phyloP scores from a whole-genome alignment of 1,140 invertebrate species.

The Palaemon carinicauda region DNA sequence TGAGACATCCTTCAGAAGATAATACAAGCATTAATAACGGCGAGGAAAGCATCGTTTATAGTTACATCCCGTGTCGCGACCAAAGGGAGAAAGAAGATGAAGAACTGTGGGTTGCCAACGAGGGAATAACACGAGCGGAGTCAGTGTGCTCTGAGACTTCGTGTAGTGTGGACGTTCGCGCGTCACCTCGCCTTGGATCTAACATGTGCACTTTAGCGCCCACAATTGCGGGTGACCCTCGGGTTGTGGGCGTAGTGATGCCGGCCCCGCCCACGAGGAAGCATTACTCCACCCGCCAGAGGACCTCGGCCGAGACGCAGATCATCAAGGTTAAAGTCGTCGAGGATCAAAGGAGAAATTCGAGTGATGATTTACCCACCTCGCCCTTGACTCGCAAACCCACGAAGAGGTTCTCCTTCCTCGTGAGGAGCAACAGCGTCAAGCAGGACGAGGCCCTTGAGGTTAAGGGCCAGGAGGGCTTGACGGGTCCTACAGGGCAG shows the following conservation, averaged over 20 bases:
- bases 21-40: slow-evolving; percentile 33
- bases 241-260: slow-evolving; percentile 19
- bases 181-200: slow-evolving; percentile 13
- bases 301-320: slow-evolving; percentile 14
- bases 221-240: not conserved
- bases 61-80: slow-evolving; percentile 37
- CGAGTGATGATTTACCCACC: slow-evolving; percentile 27
- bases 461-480: not conserved
- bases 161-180: slow-evolving; percentile 12
- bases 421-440: slow-evolving; percentile 53
- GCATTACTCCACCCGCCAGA: slow-evolving; percentile 47
- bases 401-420: slow-evolving; percentile 58
- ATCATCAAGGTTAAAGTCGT: slow-evolving; percentile 13
- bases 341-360: slow-evolving; percentile 28
- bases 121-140: too few relatives aligned
- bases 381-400: slow-evolving; percentile 49
- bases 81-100: slow-evolving; percentile 54
- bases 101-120: slow-evolving; percentile 57
- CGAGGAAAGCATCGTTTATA: slow-evolving; percentile 25
- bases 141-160: slow-evolving; percentile 35
- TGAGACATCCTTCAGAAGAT: slow-evolving; percentile 3
- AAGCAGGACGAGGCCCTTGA: not conserved
- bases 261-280: not conserved
- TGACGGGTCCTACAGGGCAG: too few relatives aligned
- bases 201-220: slow-evolving; percentile 43